Conservation (phyloP, 2,888 invertebrate species). For the Lordiphosa fenestrarum region DNA sequence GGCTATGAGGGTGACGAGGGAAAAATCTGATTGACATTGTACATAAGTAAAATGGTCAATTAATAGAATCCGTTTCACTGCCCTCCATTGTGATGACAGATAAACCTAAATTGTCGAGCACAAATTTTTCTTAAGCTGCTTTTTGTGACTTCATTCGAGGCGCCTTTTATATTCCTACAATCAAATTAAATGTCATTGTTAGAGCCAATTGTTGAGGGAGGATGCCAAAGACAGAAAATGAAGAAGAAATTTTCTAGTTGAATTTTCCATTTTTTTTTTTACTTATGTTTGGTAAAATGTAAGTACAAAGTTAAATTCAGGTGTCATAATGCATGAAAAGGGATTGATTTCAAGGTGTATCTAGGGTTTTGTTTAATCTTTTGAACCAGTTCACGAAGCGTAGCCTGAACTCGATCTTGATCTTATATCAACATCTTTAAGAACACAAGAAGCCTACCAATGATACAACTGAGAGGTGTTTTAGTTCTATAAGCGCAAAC, state of each 20-base stretch:
- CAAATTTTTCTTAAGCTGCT: slow-evolving; percentile 32
- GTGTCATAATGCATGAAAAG: no score
- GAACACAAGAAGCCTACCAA: no score
- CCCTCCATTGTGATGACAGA: slow-evolving; percentile 34
- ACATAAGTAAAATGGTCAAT: slow-evolving; percentile 41
- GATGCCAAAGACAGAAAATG: not conserved
- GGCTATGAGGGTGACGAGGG: slow-evolving; percentile 9
- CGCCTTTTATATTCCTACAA: slow-evolving; percentile 19
- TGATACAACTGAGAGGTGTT: no score
- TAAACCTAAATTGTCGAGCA: slow-evolving; percentile 44
- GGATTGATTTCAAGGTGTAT: no score
- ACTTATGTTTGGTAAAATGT: no score
- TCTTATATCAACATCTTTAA: no score
- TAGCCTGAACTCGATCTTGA: no score
- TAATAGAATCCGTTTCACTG: slow-evolving; percentile 49
- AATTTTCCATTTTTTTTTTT: no score
- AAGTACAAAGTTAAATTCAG: no score
- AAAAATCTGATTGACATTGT: not conserved
- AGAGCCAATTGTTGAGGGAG: slow-evolving; percentile 39
- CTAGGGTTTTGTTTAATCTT: no score
- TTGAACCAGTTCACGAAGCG: no score
- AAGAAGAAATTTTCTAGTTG: not conserved
- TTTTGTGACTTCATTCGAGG: slow-evolving; percentile 53
- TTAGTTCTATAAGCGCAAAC: no score
- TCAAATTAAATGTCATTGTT: slow-evolving; percentile 59